A percentile compares a stretch with the other conserved stretches of the same genome.
These are phyloP conservation scores for Protonibea diacanthus DNA, from an alignment of 2,797 vertebrate genomes.

Conservation along the genomic window DNA sequence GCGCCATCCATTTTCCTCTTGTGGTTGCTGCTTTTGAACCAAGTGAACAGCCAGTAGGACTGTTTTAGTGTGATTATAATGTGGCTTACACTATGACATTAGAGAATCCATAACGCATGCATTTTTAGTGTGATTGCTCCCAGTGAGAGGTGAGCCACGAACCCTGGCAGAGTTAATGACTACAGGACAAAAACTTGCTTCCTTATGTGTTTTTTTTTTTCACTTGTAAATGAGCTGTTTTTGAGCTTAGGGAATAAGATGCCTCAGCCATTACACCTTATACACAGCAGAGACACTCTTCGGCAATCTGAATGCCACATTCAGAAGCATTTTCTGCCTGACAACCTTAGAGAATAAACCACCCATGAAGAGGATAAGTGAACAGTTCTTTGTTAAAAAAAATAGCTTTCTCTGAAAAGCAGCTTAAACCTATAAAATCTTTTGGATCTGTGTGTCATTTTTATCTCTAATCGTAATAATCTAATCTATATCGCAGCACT, in stretches of 20 bases:
- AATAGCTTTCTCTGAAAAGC: neutral
- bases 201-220: slow-evolving; percentile 32
- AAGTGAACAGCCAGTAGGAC: neutral
- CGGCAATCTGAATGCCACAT: neutral
- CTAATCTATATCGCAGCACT: neutral
- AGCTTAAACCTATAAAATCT: slow-evolving; percentile 27
- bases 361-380: slow-evolving; percentile 14
- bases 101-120: slow-evolving; percentile 17
- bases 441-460: slow-evolving; percentile 1
- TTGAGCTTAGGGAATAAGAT: slow-evolving; percentile 9
- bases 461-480: neutral
- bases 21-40: slow-evolving; percentile 16
- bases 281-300: neutral
- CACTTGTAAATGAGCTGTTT: slow-evolving; percentile 44
- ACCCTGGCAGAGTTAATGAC: slow-evolving; percentile 24
- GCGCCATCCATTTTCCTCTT: slow-evolving; percentile 8
- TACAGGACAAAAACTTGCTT: slow-evolving; percentile 29
- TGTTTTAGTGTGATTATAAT: slow-evolving; percentile 19
- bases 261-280: neutral
- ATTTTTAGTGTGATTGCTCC: slow-evolving; percentile 43
- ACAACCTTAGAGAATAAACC: slow-evolving; percentile 9
- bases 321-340: slow-evolving; percentile 14
- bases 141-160: slow-evolving; percentile 37
- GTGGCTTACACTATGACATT: slow-evolving; percentile 6
- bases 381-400: slow-evolving; percentile 4